phyloP scores from a whole-genome alignment of 1,140 invertebrate species.

The Neodiprion fabricii region DNA sequence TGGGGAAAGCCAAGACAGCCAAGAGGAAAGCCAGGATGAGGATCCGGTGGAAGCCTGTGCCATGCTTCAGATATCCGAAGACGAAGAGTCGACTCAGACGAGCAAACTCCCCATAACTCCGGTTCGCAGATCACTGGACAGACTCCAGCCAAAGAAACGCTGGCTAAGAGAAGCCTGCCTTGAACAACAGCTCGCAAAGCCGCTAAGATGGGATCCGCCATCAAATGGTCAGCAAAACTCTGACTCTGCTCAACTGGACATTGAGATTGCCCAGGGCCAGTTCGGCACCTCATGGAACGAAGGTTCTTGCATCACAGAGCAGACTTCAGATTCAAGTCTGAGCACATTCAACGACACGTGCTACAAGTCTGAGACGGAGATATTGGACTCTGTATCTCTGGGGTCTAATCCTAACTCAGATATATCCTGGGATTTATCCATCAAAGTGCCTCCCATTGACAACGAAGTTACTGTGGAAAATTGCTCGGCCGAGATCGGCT shows the following conservation, averaged over 20 bases:
- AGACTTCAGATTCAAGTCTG: background rate
- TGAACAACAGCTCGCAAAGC: conserved; percentile 61
- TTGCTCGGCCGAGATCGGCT: background rate
- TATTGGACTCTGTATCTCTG: too few species aligned
- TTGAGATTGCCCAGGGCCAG: conserved; percentile 25
- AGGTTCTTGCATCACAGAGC: background rate
- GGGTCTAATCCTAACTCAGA: conserved; percentile 11
- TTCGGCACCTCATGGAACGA: background rate
- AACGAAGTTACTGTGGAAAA: background rate
- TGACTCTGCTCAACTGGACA: too few species aligned
- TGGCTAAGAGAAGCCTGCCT: conserved; percentile 67
- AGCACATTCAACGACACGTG: background rate
- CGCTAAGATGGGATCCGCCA: conserved; percentile 56
- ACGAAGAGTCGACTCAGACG: conserved; percentile 41
- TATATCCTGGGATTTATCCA: background rate
- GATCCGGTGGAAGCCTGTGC: conserved; percentile 47
- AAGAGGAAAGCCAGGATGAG: conserved; percentile 59
- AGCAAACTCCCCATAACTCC: conserved; percentile 47
- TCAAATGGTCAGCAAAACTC: conserved; percentile 41
- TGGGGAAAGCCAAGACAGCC: conserved; percentile 51
- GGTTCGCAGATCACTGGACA: conserved; percentile 49
- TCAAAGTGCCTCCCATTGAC: background rate
- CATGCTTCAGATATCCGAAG: conserved; percentile 49
- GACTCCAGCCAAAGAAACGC: conserved; percentile 69
- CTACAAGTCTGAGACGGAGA: background rate